These are phyloP conservation scores for Seriola quinqueradiata DNA, from an alignment of 2,113 vertebrate genomes.

Conservation along the genomic window DNA sequence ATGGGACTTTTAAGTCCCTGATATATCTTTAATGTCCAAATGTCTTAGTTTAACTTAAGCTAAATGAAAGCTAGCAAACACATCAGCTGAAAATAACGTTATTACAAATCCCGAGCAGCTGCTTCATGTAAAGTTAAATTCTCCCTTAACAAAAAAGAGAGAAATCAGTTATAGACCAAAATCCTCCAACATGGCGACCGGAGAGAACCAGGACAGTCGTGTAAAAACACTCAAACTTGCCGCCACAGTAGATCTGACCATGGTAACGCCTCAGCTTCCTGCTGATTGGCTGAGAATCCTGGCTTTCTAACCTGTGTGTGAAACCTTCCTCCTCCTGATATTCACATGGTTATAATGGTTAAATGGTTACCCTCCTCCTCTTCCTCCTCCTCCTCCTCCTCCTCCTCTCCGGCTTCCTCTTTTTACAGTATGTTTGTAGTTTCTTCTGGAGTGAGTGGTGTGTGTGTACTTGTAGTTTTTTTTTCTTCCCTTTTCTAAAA, in stretches of 20 bases:
- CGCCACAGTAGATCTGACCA: not conserved
- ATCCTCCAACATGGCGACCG: not conserved
- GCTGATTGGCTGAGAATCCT: conserved; percentile 66
- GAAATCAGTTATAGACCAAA: no score
- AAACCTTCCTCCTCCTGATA: conserved; percentile 51
- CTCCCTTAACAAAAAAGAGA: no score
- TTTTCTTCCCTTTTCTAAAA: conserved; percentile 70
- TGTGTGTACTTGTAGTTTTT: conserved; percentile 73
- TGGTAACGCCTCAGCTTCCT: conserved; percentile 18
- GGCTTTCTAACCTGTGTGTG: conserved; percentile 43
- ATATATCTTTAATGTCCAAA: no score
- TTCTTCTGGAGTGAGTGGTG: conserved; percentile 75
- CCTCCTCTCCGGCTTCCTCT: conserved; percentile 69
- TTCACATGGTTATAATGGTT: conserved; percentile 46
- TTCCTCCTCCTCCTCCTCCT: not conserved
- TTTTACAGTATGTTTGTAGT: conserved; percentile 76
- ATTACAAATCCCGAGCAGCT: no score
- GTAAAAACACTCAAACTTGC: conserved; percentile 18
- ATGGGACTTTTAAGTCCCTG: no score
- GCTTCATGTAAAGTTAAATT: no score
- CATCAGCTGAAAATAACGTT: no score
- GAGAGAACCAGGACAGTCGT: not conserved
- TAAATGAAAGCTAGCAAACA: no score
- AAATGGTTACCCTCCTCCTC: conserved; percentile 8
- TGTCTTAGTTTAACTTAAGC: no score